phyloP scores from a whole-genome alignment of 1,140 invertebrate species.

The Drosophila biarmipes region DNA sequence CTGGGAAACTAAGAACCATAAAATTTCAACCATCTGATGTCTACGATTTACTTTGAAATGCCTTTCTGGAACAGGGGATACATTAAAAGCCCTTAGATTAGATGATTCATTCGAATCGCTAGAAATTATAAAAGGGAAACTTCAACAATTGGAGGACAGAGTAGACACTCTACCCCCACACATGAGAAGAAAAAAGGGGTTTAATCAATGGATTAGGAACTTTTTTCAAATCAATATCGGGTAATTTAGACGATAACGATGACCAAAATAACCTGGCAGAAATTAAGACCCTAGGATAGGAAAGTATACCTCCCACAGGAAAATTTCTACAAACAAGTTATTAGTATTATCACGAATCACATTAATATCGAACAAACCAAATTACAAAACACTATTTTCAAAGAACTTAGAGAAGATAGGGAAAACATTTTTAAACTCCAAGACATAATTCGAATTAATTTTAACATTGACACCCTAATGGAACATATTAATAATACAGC shows the following conservation, averaged over 20 bases:
- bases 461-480: background rate
- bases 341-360: background rate
- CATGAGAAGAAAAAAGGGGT: background rate
- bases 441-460: constrained; percentile 4
- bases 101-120: background rate
- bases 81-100: constrained; percentile 2
- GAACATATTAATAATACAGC: background rate
- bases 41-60: background rate
- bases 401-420: constrained; percentile 2
- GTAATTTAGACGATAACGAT: constrained; percentile 3
- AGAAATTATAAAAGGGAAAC: background rate
- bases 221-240: constrained; percentile 3
- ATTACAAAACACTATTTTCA: constrained; percentile 17
- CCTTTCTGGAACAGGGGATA: background rate
- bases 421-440: constrained; percentile 15
- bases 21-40: background rate
- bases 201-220: background rate
- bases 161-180: background rate
- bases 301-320: background rate
- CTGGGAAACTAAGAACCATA: background rate
- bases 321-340: background rate
- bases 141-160: background rate
- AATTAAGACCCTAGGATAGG: constrained; percentile 3
- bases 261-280: background rate
- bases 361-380: constrained; percentile 1